A percentile compares a stretch with the other conserved stretches of the same genome.
Conservation (phyloP, 2,888 invertebrate genomes). For the Leptothorax acervorum region DNA sequence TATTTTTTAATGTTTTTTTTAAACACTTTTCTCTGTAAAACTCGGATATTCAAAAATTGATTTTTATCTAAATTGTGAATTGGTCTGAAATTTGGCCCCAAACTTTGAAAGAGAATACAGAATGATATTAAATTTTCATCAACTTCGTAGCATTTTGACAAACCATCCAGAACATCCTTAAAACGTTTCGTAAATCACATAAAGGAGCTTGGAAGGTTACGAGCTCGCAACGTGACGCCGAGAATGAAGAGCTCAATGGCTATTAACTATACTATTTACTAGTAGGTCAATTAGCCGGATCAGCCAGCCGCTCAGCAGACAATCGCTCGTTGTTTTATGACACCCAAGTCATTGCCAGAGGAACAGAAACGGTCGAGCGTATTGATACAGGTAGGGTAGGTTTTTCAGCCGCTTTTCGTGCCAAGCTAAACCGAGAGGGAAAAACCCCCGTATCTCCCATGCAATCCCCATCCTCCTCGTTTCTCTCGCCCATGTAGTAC, state of each 20-base stretch:
- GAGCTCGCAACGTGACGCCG: background rate
- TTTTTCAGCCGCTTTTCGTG: background rate
- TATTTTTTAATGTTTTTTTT: too few species aligned
- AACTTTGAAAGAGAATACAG: too few species aligned
- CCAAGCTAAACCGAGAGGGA: background rate
- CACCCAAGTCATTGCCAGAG: background rate
- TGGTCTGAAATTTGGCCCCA: too few species aligned
- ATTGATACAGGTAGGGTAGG: constrained; percentile 6
- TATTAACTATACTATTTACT: background rate
- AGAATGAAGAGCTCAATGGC: background rate
- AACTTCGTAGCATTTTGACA: too few species aligned
- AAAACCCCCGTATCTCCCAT: background rate
- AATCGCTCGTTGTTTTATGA: constrained; percentile 1
- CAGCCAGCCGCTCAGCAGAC: background rate
- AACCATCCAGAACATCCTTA: too few species aligned
- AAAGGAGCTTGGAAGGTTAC: background rate
- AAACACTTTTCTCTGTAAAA: too few species aligned
- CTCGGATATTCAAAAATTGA: too few species aligned
- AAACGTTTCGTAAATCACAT: background rate
- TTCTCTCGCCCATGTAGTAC: background rate
- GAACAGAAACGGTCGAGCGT: background rate
- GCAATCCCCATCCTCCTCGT: background rate
- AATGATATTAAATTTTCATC: too few species aligned
- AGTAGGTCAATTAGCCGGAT: constrained; percentile 21
- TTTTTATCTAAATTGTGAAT: too few species aligned